These are phyloP conservation scores for Ctena decussata DNA, from an alignment of 2,888 invertebrate species.

Conservation along the genomic window DNA sequence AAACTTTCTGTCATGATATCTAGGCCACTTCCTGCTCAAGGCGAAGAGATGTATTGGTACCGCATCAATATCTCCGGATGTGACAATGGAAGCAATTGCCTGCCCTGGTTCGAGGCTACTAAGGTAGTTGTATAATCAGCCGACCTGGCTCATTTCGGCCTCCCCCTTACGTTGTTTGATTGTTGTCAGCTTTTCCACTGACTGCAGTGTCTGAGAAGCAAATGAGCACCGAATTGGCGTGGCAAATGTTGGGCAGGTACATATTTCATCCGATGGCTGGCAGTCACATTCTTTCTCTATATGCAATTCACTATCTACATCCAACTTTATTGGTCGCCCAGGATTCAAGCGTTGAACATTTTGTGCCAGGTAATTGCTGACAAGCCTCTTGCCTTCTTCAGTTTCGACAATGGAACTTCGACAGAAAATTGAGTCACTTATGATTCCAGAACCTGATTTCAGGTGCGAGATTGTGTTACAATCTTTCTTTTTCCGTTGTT, in stretches of 20 bases:
- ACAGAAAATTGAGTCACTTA: not conserved
- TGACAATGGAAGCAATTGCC: not conserved
- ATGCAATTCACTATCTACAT: constrained; percentile 2
- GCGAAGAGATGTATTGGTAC: not conserved
- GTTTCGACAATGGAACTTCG: not conserved
- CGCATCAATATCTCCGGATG: not conserved
- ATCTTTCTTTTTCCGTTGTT: not conserved
- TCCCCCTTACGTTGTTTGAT: not conserved
- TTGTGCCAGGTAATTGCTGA: constrained; percentile 4
- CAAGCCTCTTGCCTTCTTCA: not conserved
- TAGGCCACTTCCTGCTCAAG: not conserved
- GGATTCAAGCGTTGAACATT: not conserved
- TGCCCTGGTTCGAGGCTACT: not conserved
- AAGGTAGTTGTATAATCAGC: not conserved
- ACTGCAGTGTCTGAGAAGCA: not conserved
- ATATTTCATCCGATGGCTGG: not conserved
- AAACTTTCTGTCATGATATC: not conserved
- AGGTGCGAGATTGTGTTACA: not conserved
- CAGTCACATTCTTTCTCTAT: not conserved
- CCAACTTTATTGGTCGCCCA: not conserved
- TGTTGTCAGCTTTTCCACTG: not conserved
- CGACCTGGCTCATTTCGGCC: not conserved
- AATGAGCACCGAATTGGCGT: not conserved
- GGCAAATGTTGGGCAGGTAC: not conserved
- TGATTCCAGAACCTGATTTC: not conserved